Conservation (phyloP, 64 coral and sea anemone species). For the Montipora capricornis region DNA sequence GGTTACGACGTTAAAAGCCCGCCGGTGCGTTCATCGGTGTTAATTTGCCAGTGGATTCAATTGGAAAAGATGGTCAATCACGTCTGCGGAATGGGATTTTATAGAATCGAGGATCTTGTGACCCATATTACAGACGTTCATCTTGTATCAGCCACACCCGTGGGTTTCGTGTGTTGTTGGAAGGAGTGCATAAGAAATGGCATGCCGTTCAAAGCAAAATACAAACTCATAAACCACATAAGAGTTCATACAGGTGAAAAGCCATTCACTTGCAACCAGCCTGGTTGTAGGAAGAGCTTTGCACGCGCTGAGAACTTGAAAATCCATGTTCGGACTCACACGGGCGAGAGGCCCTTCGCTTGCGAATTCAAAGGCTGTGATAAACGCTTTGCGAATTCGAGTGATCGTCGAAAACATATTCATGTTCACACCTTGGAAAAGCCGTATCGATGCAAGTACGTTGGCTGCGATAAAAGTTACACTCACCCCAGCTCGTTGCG, state of each 20-base stretch:
- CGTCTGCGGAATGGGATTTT: constrained; percentile 62
- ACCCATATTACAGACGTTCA: constrained; percentile 69
- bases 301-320: constrained; percentile 75
- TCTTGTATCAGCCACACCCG: constrained; percentile 26
- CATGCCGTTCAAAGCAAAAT: constrained; percentile 77
- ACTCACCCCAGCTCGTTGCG: constrained; percentile 70
- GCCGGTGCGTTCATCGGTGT: neutral
- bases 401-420: constrained; percentile 73
- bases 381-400: constrained; percentile 78
- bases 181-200: constrained; percentile 73
- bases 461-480: constrained; percentile 77
- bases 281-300: constrained; percentile 67
- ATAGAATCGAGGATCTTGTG: constrained; percentile 70
- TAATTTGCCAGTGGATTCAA: constrained; percentile 56
- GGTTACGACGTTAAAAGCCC: constrained; percentile 15
- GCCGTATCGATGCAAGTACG: constrained; percentile 70
- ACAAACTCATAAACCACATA: constrained; percentile 76
- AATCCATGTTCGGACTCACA: constrained; percentile 72
- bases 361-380: constrained; percentile 73
- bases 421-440: constrained; percentile 78
- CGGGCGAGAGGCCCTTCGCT: constrained; percentile 70
- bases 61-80: constrained; percentile 33
- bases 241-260: constrained; percentile 82
- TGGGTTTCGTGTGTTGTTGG: constrained; percentile 70
- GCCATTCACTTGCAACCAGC: constrained; percentile 65